Evolutionary conservation across 2,797 vertebrate species (phyloP).

Genomic region (Pteropus rufus): DNA sequence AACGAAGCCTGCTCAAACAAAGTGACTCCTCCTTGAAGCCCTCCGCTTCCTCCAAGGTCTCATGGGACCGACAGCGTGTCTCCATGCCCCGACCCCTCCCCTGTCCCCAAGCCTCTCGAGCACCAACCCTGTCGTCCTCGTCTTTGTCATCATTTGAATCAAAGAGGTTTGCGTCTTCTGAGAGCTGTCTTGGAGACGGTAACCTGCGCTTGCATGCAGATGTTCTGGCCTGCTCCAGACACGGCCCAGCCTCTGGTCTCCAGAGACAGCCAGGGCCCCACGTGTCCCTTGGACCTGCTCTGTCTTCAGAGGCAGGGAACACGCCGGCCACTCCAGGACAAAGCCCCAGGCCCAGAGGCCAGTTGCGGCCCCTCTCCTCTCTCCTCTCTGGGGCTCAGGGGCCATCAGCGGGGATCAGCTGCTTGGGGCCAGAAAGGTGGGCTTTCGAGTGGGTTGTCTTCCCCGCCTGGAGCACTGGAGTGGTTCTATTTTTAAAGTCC

Average conservation of each 20-base stretch:
- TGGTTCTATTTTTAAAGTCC: constrained; percentile 68
- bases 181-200: background rate
- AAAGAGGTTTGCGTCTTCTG: background rate
- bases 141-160: background rate
- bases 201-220: background rate
- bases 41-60: background rate
- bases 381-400: background rate
- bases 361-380: accelerated
- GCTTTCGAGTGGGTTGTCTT: background rate
- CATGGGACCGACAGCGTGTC: no score
- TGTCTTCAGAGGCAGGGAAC: background rate
- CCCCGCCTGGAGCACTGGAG: constrained; percentile 23
- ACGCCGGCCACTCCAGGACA: background rate
- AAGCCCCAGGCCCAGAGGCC: background rate
- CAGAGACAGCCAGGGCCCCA: background rate
- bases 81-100: accelerated
- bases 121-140: background rate
- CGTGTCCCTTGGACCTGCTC: background rate
- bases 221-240: background rate
- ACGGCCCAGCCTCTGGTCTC: background rate
- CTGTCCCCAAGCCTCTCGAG: background rate
- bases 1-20: background rate
- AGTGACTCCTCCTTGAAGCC: background rate
- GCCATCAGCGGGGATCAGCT: background rate
- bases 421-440: background rate